phyloP scores from a whole-genome alignment of 1,140 invertebrate genomes.

The Neelides sp. region DNA sequence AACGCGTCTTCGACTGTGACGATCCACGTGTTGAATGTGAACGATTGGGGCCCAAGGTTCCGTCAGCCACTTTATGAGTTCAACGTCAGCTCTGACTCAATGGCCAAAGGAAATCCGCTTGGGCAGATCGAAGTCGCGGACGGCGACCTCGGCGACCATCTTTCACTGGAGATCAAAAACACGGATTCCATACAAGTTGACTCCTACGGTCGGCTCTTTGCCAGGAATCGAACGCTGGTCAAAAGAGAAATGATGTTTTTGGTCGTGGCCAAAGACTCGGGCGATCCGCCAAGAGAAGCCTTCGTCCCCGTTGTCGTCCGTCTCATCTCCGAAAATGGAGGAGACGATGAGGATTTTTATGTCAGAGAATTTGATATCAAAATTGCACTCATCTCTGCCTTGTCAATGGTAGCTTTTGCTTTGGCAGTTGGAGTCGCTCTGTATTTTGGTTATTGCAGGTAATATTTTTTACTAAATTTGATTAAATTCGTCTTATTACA shows the following conservation, averaged over 20 bases:
- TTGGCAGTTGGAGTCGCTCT: slow-evolving; percentile 25
- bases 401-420: slow-evolving; percentile 18
- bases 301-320: slow-evolving; percentile 30
- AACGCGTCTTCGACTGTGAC: slow-evolving; percentile 63
- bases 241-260: slow-evolving; percentile 32
- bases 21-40: slow-evolving; percentile 70
- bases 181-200: slow-evolving; percentile 27
- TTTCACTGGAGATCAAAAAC: slow-evolving; percentile 44
- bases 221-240: slow-evolving; percentile 22
- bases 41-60: slow-evolving; percentile 85
- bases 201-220: slow-evolving; percentile 22
- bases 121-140: slow-evolving; percentile 63
- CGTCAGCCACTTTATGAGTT: slow-evolving; percentile 76
- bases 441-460: slow-evolving; percentile 31
- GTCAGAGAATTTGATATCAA: slow-evolving; percentile 26
- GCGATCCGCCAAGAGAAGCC: slow-evolving; percentile 19
- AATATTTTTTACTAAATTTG: background rate
- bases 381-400: slow-evolving; percentile 22
- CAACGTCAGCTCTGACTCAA: slow-evolving; percentile 39
- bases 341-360: slow-evolving; percentile 20
- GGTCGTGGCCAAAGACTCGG: slow-evolving; percentile 30
- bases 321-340: slow-evolving; percentile 13
- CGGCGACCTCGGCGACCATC: slow-evolving; percentile 59
- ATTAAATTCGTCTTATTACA: no score
- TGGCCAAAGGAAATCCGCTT: slow-evolving; percentile 31